Conservation (phyloP, 2,113 vertebrate genomes). For the Illadopsis cleaveri region DNA sequence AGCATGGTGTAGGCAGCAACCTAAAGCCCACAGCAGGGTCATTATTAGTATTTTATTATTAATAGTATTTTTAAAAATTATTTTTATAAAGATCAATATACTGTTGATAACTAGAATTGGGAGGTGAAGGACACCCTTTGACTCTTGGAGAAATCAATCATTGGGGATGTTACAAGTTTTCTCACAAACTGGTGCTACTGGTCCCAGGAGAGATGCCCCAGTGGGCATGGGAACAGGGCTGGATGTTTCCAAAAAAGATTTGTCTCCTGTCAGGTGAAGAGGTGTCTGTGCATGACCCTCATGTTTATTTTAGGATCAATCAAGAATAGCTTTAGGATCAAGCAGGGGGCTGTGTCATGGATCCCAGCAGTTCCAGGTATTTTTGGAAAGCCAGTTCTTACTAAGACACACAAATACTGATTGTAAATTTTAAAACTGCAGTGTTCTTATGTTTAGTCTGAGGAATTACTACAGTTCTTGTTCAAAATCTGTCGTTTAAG, state of each 20-base stretch:
- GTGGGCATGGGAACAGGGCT: background rate
- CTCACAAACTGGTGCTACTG: background rate
- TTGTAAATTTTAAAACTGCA: background rate
- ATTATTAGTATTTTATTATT: background rate
- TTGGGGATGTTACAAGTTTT: background rate
- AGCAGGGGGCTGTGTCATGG: background rate
- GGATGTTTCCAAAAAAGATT: background rate
- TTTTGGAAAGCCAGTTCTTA: background rate
- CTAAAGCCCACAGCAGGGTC: background rate
- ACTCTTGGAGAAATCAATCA: background rate
- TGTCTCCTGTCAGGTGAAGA: background rate
- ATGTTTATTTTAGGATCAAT: background rate
- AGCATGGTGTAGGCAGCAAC: rapidly evolving
- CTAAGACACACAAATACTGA: background rate
- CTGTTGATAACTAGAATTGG: background rate
- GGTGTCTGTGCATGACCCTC: background rate
- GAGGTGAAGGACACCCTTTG: background rate
- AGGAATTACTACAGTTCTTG: background rate
- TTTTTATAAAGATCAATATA: background rate
- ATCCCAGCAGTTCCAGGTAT: background rate
- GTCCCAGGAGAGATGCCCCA: background rate
- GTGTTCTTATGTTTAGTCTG: background rate
- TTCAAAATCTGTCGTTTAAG: background rate
- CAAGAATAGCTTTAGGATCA: background rate
- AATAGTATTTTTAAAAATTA: background rate